A percentile compares a stretch with the other conserved stretches of the same genome.
These are phyloP conservation scores for Tyrophagus putrescentiae DNA, from an alignment of 1,140 invertebrate species.

Conservation along the genomic window DNA sequence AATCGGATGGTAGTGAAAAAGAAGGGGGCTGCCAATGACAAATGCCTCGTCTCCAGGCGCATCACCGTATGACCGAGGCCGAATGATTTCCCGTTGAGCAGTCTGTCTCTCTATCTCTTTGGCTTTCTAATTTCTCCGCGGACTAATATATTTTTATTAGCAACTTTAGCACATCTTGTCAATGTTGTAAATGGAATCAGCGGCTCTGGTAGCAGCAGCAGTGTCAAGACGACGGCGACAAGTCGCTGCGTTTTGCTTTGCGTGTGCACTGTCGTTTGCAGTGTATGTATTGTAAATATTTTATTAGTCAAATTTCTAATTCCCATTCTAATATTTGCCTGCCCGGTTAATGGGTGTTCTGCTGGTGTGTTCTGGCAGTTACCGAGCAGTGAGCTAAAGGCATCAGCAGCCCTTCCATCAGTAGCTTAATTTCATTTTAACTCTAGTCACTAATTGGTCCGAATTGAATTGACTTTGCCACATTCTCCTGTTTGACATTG, in stretches of 20 bases:
- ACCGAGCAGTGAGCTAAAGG: too few species aligned
- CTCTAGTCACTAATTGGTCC: not conserved
- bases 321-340: not conserved
- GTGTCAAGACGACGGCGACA: too few species aligned
- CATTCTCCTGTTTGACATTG: not conserved
- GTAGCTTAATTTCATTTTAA: constrained; percentile 3
- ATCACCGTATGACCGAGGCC: too few species aligned
- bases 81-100: not conserved
- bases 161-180: not conserved
- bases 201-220: not conserved
- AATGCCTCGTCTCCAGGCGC: constrained; percentile 5
- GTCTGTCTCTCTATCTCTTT: too few species aligned
- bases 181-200: constrained; percentile 13
- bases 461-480: not conserved
- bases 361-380: not conserved
- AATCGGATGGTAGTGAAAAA: too few species aligned
- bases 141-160: constrained; percentile 13
- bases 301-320: constrained; percentile 8
- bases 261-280: not conserved
- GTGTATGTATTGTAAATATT: constrained; percentile 3
- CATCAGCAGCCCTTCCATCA: too few species aligned
- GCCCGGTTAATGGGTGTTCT: not conserved
- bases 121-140: not conserved
- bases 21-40: not conserved
- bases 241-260: too few species aligned